Conservation (phyloP, 2,888 invertebrate species). For the Himalopsyche japonica region DNA sequence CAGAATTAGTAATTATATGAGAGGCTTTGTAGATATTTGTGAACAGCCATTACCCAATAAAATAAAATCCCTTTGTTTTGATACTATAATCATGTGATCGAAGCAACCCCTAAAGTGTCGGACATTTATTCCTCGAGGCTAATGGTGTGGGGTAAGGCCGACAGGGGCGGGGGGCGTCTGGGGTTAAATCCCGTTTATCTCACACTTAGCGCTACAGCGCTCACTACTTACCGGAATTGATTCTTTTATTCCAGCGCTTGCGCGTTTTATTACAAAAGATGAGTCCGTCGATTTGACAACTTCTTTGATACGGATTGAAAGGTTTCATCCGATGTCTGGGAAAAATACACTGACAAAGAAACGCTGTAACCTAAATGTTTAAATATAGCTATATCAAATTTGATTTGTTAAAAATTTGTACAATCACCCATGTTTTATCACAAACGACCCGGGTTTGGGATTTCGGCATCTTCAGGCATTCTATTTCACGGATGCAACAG, state of each 20-base stretch:
- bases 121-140: background rate
- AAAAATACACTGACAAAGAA: too few species aligned
- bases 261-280: background rate
- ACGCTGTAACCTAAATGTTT: too few species aligned
- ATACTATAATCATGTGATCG: background rate
- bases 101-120: background rate
- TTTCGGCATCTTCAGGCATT: too few species aligned
- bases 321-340: background rate
- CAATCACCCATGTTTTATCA: too few species aligned
- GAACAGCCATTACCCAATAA: background rate
- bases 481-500: too few species aligned
- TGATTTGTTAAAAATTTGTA: too few species aligned
- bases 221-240: conserved; percentile 40
- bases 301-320: background rate
- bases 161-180: conserved; percentile 2
- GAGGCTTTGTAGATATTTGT: too few species aligned
- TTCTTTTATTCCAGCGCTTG: conserved; percentile 27
- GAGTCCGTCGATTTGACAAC: background rate
- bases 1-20: too few species aligned
- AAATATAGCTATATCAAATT: too few species aligned
- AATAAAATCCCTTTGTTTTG: background rate
- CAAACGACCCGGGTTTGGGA: too few species aligned
- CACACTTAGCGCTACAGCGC: conserved; percentile 37
- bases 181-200: conserved; percentile 39
- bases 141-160: conserved; percentile 8